phyloP scores from a whole-genome alignment of 1,140 invertebrate genomes.

The Papilio polytes region DNA sequence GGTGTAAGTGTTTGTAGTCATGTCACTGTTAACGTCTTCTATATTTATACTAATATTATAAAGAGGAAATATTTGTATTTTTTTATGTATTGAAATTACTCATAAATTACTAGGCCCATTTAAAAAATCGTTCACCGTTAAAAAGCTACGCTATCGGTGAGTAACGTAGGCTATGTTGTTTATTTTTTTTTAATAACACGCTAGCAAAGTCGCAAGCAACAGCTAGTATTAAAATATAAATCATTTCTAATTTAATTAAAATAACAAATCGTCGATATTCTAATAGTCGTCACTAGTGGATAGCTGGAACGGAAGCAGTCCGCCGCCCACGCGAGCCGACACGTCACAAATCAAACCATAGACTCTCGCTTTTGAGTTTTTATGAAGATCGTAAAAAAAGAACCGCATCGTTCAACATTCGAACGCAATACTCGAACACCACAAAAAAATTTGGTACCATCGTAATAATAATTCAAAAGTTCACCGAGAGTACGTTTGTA shows the following conservation, averaged over 20 bases:
- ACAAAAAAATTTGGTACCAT: conserved; percentile 29
- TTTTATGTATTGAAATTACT: too few species aligned
- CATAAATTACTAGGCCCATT: too few species aligned
- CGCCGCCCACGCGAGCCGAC: conserved; percentile 59
- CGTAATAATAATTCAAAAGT: conserved; percentile 40
- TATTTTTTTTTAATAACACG: too few species aligned
- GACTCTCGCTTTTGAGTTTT: conserved; percentile 64
- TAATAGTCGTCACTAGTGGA: conserved; percentile 50
- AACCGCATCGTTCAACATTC: conserved; percentile 42
- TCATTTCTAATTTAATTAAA: neutral
- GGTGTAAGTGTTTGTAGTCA: too few species aligned
- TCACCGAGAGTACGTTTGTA: conserved; percentile 48
- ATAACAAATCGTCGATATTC: conserved; percentile 39
- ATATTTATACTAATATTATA: too few species aligned
- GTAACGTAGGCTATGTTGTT: too few species aligned
- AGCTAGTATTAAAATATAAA: too few species aligned
- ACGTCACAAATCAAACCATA: conserved; percentile 71
- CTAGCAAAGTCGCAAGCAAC: too few species aligned
- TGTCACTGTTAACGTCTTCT: too few species aligned
- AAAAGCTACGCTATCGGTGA: too few species aligned
- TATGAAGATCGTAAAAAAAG: conserved; percentile 62
- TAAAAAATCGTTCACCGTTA: too few species aligned
- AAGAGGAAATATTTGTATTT: too few species aligned
- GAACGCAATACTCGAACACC: conserved; percentile 29
- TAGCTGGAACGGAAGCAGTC: conserved; percentile 58